phyloP scores from a whole-genome alignment of 2,888 invertebrate species.

The Campoplex nolae region DNA sequence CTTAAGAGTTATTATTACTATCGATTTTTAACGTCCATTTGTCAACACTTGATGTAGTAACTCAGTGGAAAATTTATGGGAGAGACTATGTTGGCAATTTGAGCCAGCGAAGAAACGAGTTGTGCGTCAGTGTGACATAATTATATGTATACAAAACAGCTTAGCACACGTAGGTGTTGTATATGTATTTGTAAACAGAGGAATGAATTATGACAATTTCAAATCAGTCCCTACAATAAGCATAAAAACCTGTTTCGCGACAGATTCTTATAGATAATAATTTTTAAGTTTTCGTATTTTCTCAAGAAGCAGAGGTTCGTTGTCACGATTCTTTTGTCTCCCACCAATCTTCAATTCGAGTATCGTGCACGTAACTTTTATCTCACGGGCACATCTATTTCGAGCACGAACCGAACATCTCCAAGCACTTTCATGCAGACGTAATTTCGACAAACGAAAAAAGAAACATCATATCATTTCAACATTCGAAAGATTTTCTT shows the following conservation, averaged over 20 bases:
- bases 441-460: conserved; percentile 6
- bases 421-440: conserved; percentile 41
- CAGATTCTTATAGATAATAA: conserved; percentile 29
- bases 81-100: conserved; percentile 26
- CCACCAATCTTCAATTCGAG: background rate
- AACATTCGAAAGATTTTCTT: conserved; percentile 25
- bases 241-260: conserved; percentile 27
- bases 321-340: background rate
- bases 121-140: conserved; percentile 12
- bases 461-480: background rate
- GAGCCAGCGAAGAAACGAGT: conserved; percentile 42
- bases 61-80: conserved; percentile 45
- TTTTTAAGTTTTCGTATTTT: conserved; percentile 42
- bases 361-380: conserved; percentile 56
- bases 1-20: conserved; percentile 6
- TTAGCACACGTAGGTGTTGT: background rate
- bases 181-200: background rate
- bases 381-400: conserved; percentile 24
- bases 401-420: conserved; percentile 24
- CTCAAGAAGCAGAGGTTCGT: conserved; percentile 14
- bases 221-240: conserved; percentile 2
- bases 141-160: background rate
- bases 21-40: conserved; percentile 5
- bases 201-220: conserved; percentile 42
- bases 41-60: background rate